A percentile compares a stretch with the other conserved stretches of the same genome.
These are phyloP conservation scores for Apostichopus californicus DNA, from an alignment of 35 echinoderm and acorn worm genomes.

Conservation along the genomic window DNA sequence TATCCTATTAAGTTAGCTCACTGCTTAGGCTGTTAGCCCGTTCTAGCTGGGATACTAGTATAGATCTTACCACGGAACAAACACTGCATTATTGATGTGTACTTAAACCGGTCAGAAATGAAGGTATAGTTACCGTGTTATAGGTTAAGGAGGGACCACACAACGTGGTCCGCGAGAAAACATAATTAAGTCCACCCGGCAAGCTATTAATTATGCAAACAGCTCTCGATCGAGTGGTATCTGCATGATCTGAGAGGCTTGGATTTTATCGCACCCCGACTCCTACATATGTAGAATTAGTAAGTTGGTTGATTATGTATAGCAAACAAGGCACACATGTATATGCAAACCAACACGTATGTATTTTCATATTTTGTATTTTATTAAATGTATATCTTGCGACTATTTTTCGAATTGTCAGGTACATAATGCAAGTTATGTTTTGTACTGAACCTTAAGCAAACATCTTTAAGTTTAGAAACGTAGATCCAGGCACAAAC, in stretches of 20 bases:
- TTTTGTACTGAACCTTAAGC: too few relatives aligned
- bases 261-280: background rate
- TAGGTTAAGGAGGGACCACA: background rate
- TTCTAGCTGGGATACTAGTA: background rate
- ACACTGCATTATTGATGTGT: constrained; percentile 14
- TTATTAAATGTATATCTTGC: too few relatives aligned
- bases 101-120: background rate
- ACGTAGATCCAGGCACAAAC: too few relatives aligned
- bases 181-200: background rate
- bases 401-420: too few relatives aligned
- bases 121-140: background rate
- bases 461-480: too few relatives aligned
- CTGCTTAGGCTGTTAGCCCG: too few relatives aligned
- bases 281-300: too few relatives aligned
- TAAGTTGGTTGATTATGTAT: background rate
- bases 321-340: background rate
- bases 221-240: background rate
- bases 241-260: background rate
- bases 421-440: too few relatives aligned
- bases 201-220: constrained; percentile 1
- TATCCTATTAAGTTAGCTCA: background rate
- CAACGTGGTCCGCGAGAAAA: background rate
- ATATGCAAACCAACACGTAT: background rate
- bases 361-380: background rate
- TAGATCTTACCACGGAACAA: constrained; percentile 15